Base-by-base conservation (phyloP, 2,797 vertebrate species). In the Antennarius maculatus region DNA sequence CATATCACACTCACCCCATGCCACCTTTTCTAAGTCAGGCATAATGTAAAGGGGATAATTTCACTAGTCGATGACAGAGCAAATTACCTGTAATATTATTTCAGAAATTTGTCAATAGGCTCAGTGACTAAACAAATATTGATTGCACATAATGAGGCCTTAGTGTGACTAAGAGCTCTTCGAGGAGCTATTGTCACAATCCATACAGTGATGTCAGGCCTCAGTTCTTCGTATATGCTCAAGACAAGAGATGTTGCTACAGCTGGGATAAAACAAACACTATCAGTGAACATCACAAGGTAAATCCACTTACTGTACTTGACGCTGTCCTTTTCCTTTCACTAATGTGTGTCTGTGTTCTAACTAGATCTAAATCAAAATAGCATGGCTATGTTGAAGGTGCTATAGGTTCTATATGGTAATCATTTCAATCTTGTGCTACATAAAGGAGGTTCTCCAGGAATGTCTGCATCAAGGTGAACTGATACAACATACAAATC, bases 41-140 rank as follows among this genome's bases (percentile, higher is more conserved):
- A 54, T 75, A 92, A 90, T 88, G 93, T 93, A 92, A 94, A 92
- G 89, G 83, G 90, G 92, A 93, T 95, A 94, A 97, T 95, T 95
- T 70, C 92, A 91, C 91, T 93, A 87, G 92, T 95, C 92, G 87
- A 88, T 94, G 94, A 96, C 95, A 96, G 96, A 96, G 98, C 94
- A 95, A 95, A 99, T 95, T 94, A 96, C 95, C 95, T 95, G 86
- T 96, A 96, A 95, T 96, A 97, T 96, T 96, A 95, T 95, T 97
- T 96, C 94, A 96, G 95, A 96, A 96, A 95, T 93, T 94, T 96
- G 95, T 97, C 96, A 96, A 97, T 98, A 96, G 94, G 93, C 94
- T 92, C 91, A 93, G 93, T 94, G 95, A 97, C 95, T 96, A 97
- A 98, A 96, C 89, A 91, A 95, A 96, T 97, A 98, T 98, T 96